Evolutionary conservation across 2,113 vertebrate genomes (phyloP).

Genomic region (Ranitomeya imitator): DNA sequence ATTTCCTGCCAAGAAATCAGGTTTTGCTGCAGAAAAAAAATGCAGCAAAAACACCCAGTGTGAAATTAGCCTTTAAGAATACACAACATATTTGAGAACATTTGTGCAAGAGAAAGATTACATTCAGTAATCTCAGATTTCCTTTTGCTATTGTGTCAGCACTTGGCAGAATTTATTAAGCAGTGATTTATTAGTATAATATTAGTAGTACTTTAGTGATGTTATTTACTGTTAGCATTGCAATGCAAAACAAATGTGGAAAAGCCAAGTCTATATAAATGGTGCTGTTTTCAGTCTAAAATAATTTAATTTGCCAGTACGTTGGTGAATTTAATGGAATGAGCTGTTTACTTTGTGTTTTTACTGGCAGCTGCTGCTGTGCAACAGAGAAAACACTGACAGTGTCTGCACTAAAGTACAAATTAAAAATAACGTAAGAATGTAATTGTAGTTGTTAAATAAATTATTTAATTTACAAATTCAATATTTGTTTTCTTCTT

Average conservation of each 20-base stretch:
- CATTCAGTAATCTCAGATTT: background rate
- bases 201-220: conserved; percentile 21
- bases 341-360: conserved; percentile 13
- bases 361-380: conserved; percentile 25
- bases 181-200: conserved; percentile 15
- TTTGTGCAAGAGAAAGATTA: conserved; percentile 2
- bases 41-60: no score
- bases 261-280: background rate
- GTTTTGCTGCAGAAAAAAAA: no score
- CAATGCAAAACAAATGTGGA: background rate
- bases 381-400: conserved; percentile 13
- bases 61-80: background rate
- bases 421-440: conserved; percentile 16
- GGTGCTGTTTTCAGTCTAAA: background rate
- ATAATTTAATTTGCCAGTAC: conserved; percentile 4
- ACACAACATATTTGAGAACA: background rate
- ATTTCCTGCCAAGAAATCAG: no score
- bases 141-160: background rate
- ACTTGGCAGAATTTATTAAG: conserved; percentile 17
- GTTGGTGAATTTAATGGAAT: conserved; percentile 23
- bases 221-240: conserved; percentile 1
- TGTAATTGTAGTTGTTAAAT: conserved; percentile 9
- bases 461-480: conserved; percentile 20
- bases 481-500: conserved; percentile 15
- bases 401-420: background rate